phyloP scores from a whole-genome alignment of 2,888 invertebrate species.

The Nemotelus nigrinus region DNA sequence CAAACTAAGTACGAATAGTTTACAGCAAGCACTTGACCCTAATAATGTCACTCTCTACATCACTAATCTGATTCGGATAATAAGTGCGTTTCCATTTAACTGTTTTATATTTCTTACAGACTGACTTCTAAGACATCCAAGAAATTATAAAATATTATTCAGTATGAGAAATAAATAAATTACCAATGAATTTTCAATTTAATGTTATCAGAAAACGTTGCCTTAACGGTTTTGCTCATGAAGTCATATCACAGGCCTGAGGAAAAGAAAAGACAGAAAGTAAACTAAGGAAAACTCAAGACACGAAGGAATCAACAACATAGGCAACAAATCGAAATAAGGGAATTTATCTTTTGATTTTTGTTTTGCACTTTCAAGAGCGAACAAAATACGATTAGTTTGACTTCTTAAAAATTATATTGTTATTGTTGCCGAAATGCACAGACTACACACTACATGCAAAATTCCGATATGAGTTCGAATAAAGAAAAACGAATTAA shows the following conservation, averaged over 20 bases:
- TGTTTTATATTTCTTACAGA: neutral
- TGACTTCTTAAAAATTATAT: too few species aligned
- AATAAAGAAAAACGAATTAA: neutral
- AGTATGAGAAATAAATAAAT: conserved; percentile 41
- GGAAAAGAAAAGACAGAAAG: conserved; percentile 48
- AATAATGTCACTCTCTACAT: too few species aligned
- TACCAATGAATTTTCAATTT: conserved; percentile 53
- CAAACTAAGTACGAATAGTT: too few species aligned
- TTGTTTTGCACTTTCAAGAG: too few species aligned
- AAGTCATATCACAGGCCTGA: conserved; percentile 52
- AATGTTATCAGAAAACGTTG: conserved; percentile 52
- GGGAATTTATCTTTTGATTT: conserved; percentile 7
- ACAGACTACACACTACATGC: too few species aligned
- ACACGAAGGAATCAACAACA: conserved; percentile 14
- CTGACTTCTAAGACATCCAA: neutral
- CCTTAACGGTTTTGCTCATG: conserved; percentile 52
- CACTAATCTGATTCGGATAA: too few species aligned
- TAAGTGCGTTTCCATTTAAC: too few species aligned
- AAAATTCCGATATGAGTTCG: too few species aligned
- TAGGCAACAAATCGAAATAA: conserved; percentile 20
- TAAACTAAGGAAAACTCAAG: conserved; percentile 47
- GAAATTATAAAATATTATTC: neutral
- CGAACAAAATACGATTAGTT: too few species aligned
- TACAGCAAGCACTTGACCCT: too few species aligned
- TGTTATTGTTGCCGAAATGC: too few species aligned